Evolutionary conservation across 2,113 vertebrate genomes (phyloP).

Genomic region (Sinocyclocheilus anshuiensis): DNA sequence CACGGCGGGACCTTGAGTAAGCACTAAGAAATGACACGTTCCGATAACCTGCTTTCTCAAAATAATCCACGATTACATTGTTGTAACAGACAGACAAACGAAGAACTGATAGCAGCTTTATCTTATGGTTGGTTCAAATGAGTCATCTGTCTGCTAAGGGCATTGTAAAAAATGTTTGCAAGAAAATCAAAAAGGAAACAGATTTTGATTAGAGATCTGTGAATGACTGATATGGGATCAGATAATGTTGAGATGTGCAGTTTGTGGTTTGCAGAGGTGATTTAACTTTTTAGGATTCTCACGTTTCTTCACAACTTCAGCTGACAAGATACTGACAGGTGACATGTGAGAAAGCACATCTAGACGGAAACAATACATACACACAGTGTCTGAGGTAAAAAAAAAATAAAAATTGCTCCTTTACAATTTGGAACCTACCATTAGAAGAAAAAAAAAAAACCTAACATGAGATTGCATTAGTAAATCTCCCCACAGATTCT

Average conservation of each 20-base stretch:
- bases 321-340: conserved; percentile 24
- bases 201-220: no score
- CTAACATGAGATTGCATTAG: conserved; percentile 59
- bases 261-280: neutral
- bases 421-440: conserved; percentile 14
- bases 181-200: neutral
- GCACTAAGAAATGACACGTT: conserved; percentile 44
- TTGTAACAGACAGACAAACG: conserved; percentile 37
- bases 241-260: neutral
- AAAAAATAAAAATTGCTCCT: conserved; percentile 6
- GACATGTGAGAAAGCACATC: conserved; percentile 38
- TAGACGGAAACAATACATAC: conserved; percentile 38
- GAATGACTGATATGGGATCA: neutral
- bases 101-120: conserved; percentile 48
- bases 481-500: conserved; percentile 65
- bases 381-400: conserved; percentile 11
- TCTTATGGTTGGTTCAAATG: conserved; percentile 41
- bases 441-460: conserved; percentile 57
- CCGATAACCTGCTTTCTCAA: conserved; percentile 45
- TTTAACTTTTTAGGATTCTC: conserved; percentile 2
- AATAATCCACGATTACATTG: conserved; percentile 43
- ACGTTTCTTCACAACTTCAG: conserved; percentile 8
- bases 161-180: neutral
- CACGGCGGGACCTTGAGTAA: conserved; percentile 23
- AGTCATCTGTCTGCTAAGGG: conserved; percentile 46